phyloP scores from a whole-genome alignment of 53 echinoderm and acorn worm genomes.

The Stichopus horrens region DNA sequence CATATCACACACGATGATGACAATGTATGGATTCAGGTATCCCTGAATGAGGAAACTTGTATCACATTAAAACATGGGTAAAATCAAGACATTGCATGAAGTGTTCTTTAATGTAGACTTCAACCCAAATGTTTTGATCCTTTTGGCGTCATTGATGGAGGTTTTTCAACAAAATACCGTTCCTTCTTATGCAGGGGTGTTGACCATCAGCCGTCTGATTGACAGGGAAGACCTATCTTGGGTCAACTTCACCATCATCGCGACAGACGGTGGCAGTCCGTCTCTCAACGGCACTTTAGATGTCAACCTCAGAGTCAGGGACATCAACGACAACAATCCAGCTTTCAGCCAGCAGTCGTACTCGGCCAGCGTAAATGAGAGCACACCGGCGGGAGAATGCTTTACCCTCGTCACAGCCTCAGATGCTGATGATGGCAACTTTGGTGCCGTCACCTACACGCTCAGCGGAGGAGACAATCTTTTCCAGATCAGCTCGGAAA shows the following conservation, averaged over 20 bases:
- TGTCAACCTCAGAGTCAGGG: conserved; percentile 67
- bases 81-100: no score
- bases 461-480: conserved; percentile 73
- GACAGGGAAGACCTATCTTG: conserved; percentile 72
- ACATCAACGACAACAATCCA: conserved; percentile 93
- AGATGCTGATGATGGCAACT: conserved; percentile 70
- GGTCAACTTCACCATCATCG: conserved; percentile 85
- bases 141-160: not conserved
- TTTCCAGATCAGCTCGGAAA: conserved; percentile 70
- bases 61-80: no score
- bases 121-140: no score
- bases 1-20: no score
- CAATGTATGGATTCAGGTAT: no score
- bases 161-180: not conserved
- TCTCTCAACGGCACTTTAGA: conserved; percentile 69
- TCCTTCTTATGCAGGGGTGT: conserved; percentile 57
- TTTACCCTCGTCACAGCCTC: conserved; percentile 69
- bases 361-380: conserved; percentile 67
- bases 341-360: conserved; percentile 58
- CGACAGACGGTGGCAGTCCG: conserved; percentile 72
- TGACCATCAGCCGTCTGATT: conserved; percentile 60
- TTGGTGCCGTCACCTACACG: conserved; percentile 72
- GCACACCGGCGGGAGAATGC: conserved; percentile 52
- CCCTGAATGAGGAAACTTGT: no score
- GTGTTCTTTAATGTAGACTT: no score